These are phyloP conservation scores for Leptodirus hochenwartii DNA, from an alignment of 2,888 invertebrate species.

Conservation along the genomic window DNA sequence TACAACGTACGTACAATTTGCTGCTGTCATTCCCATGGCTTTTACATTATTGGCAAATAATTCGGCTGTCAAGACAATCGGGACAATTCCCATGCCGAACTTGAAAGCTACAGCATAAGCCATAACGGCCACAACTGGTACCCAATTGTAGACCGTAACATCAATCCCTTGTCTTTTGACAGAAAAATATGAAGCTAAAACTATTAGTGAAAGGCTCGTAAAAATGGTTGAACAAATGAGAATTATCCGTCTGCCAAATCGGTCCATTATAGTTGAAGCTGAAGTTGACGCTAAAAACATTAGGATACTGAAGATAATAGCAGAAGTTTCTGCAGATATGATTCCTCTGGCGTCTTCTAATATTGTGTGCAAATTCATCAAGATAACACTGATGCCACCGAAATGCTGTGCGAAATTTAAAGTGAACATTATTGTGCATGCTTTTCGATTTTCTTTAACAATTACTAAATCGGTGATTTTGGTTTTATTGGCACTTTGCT, in stretches of 20 bases:
- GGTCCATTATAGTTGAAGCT: conserved; percentile 21
- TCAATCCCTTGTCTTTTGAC: conserved; percentile 18
- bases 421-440: conserved; percentile 22
- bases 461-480: conserved; percentile 21
- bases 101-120: conserved; percentile 19
- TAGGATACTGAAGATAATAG: conserved; percentile 22
- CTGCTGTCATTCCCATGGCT: conserved; percentile 13
- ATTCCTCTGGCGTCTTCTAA: conserved; percentile 21
- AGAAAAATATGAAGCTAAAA: conserved; percentile 22
- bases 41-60: conserved; percentile 14
- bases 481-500: conserved; percentile 22
- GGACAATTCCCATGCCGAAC: conserved; percentile 14
- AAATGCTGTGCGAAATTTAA: conserved; percentile 24
- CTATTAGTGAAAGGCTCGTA: conserved; percentile 20
- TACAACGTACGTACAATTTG: conserved; percentile 11
- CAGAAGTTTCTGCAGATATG: conserved; percentile 18
- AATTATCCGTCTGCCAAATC: conserved; percentile 22
- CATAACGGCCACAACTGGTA: conserved; percentile 23
- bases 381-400: conserved; percentile 23
- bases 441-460: conserved; percentile 22
- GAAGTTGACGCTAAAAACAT: conserved; percentile 21
- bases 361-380: conserved; percentile 26
- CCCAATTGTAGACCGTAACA: conserved; percentile 20
- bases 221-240: conserved; percentile 20
- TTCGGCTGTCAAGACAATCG: conserved; percentile 13